Base-by-base conservation (phyloP, 2,797 vertebrate species). In the Bryconaethiops microstoma region DNA sequence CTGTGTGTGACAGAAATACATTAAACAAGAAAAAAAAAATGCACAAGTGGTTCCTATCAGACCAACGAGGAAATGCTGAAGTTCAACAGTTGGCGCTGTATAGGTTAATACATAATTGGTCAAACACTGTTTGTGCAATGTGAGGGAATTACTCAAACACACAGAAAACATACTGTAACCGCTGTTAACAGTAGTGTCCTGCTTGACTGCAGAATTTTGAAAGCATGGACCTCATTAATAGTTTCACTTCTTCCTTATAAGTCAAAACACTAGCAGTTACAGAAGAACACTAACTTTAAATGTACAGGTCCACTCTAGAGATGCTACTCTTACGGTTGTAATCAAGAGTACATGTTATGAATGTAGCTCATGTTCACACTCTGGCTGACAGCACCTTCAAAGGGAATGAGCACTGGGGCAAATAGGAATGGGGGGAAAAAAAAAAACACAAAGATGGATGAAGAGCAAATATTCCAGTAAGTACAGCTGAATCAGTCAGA, bases 61-160 rank as follows among this genome's bases (percentile, higher is more conserved):
- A 60, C 25, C 7, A 21, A 67, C 5, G 16, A 12, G 19, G 19
- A 25, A 54, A 40, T 8, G 14, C 72, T 39, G 25, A 17, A 29
- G 25, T 13, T 35, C 25, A 57, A 17, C 21, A 10, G 21, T 50
- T 75, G 68, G 55, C 50, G 39, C 40, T 59, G 69, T 64, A 50
- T 73, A 45, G 35, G 70, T 68, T 70, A 69, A 69, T 68, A 80
- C 42, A 74, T 39, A 68, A 39, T 23, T 74, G 71, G 23, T 48
- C 4, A 8, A 81, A 70, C 79, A 76, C 64, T 63, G 54, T 59
- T 70, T 54, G 59, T 70, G 71, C 29, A 14, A 14, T 25, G 7
- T 40, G 19, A n/a, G 13, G 6, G n/a, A 45, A 35, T n/a, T 55
- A 1, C 48, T 10, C 45, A 21, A 16, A 55, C 21, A 62, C 1